Percentiles rank a stretch among this genome's conserved stretches.
Evolutionary conservation across 37 sponge, comb jelly and placozoan genomes (phyloP).

Genomic region (Dysidea cf. avara): DNA sequence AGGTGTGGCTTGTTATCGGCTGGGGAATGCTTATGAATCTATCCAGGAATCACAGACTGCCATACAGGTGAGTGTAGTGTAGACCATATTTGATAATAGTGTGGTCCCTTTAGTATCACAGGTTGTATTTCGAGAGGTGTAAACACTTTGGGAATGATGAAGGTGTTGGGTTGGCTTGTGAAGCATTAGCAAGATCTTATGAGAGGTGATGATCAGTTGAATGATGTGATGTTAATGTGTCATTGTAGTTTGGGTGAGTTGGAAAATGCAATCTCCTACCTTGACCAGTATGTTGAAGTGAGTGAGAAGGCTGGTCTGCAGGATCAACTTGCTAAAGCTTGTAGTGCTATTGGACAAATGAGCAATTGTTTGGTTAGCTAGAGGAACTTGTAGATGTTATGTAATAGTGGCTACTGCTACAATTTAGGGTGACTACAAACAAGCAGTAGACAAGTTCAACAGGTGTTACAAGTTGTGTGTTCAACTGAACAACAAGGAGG

Average conservation of each 20-base stretch:
- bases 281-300: constrained; percentile 78
- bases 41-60: constrained; percentile 58
- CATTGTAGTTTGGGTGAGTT: constrained; percentile 67
- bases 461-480: constrained; percentile 55
- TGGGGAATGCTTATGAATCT: constrained; percentile 61
- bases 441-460: constrained; percentile 66
- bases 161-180: constrained; percentile 73
- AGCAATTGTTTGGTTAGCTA: constrained; percentile 71
- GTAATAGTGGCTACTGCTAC: neutral
- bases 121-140: constrained; percentile 68
- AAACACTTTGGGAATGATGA: constrained; percentile 56
- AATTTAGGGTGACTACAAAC: constrained; percentile 75
- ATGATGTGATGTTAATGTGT: neutral
- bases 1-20: constrained; percentile 73
- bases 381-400: too few relatives aligned
- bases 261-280: constrained; percentile 66
- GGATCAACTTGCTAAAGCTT: constrained; percentile 49
- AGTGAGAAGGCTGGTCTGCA: constrained; percentile 49
- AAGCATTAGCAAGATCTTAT: constrained; percentile 70
- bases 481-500: constrained; percentile 34
- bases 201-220: constrained; percentile 58
- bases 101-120: constrained; percentile 54
- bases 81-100: neutral
- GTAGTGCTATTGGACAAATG: constrained; percentile 78
- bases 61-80: constrained; percentile 35